Base-by-base conservation (phyloP, 1,140 invertebrate species). In the Babylonia areolata region DNA sequence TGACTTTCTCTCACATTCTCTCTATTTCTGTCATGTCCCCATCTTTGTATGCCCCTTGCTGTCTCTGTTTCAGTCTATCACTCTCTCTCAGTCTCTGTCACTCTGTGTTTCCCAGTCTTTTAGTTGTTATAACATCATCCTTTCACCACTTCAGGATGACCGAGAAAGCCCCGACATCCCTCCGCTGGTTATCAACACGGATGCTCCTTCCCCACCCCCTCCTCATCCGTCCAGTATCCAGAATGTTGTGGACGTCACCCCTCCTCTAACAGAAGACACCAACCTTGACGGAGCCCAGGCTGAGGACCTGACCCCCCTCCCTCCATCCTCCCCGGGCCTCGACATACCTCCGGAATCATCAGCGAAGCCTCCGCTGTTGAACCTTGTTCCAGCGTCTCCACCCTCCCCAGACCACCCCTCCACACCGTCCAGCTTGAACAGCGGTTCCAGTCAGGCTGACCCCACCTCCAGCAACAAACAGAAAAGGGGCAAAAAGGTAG, bases 121-220 rank as follows among this genome's bases (percentile, higher is more conserved):
- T 35, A 23, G 39, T 2, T 40, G 58, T 37, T 40, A 31, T 33
- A 17, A 33, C 46, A 51, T 51, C 46, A 51, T 51, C 46, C 46
- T 51, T 35, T 23, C 23, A 35, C 40, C 20, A 20, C 31, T 31
- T 42, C 33, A 69, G 51, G 39, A 37, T 31, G 37, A 83, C 20
- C n/a, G n/a, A n/a, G 73, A 77, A 23, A 12, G 73, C 64, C 37
- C 35, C 3, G 40, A 46, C 28, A 17, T 75, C n/a, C 35, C 37
- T 11, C 82, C 82, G 23, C 33, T 73, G 58, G 51, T 84, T 37
- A 51, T 84, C 69, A 73, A 84, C 82, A 84, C 82, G 23, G 33
- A 33, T 39, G 23, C 37, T 35, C 11, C 82, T 33, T 39, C 42
- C 11, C 20, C 78, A 5, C n/a, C 78, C 78, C 78, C 78, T 51